Percentiles rank a stretch among this genome's conserved stretches.
Evolutionary conservation across 2,113 vertebrate genomes (phyloP).

Genomic region (Heloderma charlesbogerti): DNA sequence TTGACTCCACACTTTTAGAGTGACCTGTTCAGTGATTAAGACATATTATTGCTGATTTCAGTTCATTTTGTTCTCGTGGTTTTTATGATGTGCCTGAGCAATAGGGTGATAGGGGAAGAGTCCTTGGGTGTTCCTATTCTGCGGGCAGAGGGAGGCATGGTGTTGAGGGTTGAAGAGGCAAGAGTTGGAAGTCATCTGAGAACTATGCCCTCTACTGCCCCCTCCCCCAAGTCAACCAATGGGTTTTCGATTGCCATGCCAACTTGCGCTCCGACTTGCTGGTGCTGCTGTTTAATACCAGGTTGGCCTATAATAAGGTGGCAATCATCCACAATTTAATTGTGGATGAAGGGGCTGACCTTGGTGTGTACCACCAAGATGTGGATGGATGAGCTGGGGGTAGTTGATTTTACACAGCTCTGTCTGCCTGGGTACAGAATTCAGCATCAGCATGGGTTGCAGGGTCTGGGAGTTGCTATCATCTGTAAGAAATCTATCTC

Average conservation of each 20-base stretch:
- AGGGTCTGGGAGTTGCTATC: background rate
- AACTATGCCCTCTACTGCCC: background rate
- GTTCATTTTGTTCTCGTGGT: too few species aligned
- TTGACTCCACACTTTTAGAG: too few species aligned
- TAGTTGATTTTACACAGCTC: background rate
- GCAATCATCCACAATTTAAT: background rate
- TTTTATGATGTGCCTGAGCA: too few species aligned
- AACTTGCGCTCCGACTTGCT: background rate
- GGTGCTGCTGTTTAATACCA: background rate
- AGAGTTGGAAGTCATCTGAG: background rate
- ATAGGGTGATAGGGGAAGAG: too few species aligned
- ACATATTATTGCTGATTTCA: too few species aligned
- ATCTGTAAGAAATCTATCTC: background rate
- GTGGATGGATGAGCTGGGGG: too few species aligned
- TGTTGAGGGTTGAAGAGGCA: background rate
- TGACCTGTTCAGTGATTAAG: too few species aligned
- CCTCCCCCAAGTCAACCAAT: background rate
- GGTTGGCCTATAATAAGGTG: background rate
- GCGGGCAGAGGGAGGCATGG: too few species aligned
- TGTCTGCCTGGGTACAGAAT: background rate
- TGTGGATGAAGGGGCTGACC: background rate
- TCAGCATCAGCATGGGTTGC: too few species aligned
- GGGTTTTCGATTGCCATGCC: background rate
- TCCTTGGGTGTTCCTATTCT: too few species aligned
- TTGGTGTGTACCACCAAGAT: too few species aligned